Evolutionary conservation across 2,797 vertebrate species (phyloP).

Genomic region (Spatula versicolor): DNA sequence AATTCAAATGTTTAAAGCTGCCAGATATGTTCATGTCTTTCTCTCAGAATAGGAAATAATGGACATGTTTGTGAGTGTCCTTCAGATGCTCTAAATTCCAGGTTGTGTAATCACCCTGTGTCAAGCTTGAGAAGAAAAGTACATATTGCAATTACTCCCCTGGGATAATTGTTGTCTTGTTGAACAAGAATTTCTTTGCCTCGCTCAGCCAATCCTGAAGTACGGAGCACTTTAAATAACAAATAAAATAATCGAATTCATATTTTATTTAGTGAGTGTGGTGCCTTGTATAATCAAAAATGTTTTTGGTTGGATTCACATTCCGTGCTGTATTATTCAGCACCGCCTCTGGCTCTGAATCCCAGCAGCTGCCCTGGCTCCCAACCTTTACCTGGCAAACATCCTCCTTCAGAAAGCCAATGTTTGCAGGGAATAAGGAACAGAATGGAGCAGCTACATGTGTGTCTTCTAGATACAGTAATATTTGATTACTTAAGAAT

Average conservation of each 20-base stretch:
- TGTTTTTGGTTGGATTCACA: not conserved
- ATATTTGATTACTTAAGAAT: not conserved
- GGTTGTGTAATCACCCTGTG: not conserved
- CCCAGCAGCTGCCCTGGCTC: conserved; percentile 16
- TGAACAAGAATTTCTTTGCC: not conserved
- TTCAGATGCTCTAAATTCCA: conserved; percentile 11
- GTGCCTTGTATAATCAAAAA: not conserved
- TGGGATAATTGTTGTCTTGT: not conserved
- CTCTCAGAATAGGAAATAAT: not conserved
- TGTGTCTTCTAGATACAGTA: not conserved
- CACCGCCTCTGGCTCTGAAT: not conserved
- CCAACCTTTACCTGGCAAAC: conserved; percentile 21
- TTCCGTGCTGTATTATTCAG: conserved; percentile 12
- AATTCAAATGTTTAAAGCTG: not conserved
- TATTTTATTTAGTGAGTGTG: conserved; percentile 31
- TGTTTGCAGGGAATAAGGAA: not conserved
- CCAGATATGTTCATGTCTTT: not conserved
- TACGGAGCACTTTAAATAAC: conserved; percentile 19
- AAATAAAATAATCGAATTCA: conserved; percentile 28
- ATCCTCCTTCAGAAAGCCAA: not conserved
- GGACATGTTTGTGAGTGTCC: not conserved
- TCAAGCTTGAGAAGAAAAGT: conserved; percentile 3
- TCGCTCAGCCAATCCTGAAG: conserved; percentile 8
- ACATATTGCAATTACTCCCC: not conserved
- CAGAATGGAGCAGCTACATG: not conserved